Evolutionary conservation across 2,797 vertebrate species (phyloP), one percentile per base, ranked within the genome.

Genomic region (Sebastes taczanowskii): DNA sequence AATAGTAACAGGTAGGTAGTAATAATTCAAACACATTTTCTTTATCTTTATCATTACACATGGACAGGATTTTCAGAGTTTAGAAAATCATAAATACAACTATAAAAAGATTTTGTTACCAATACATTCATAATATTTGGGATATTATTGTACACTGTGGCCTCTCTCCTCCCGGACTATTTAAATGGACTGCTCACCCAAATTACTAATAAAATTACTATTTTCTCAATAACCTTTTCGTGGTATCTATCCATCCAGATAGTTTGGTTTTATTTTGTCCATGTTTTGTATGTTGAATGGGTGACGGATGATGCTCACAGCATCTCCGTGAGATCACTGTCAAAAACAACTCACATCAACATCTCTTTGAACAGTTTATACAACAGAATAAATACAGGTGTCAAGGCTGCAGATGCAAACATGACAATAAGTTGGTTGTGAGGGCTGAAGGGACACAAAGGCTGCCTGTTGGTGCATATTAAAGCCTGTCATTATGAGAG

Each of bases 401-500:
- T 83, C 76, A 60, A 76, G 85, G 74, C 69, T 80, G 49, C 69
- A 75, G 71, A 71, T 82, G 71, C 74, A 66, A 27, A 42, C 60
- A 76, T 49, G 74, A 85, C 83, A 91, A 88, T 85, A 72, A 56
- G 52, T 68, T 65, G 71, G 75, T 86, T 87, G 72, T 86, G 73
- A 86, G 65, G 67, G 56, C 77, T 79, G 67, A 75, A 66, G 3
- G 76, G 75, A 86, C 87, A 92, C 85, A 91, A 85, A 83, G 84
- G 49, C 53, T 23, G 70, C 71, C 85, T 91, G 89, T 89, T 84
- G 84, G 80, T 82, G 67, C 60, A 78, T 74, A 81, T 78, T 77
- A 56, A 66, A 86, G 74, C 66, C 86, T 82, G 78, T 91, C 58
- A 91, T 94, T 89, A 91, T 56, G 72, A 85, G 62, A 80, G 76